These are phyloP conservation scores for Bombus confusus DNA, from an alignment of 1,140 invertebrate genomes.

Conservation along the genomic window DNA sequence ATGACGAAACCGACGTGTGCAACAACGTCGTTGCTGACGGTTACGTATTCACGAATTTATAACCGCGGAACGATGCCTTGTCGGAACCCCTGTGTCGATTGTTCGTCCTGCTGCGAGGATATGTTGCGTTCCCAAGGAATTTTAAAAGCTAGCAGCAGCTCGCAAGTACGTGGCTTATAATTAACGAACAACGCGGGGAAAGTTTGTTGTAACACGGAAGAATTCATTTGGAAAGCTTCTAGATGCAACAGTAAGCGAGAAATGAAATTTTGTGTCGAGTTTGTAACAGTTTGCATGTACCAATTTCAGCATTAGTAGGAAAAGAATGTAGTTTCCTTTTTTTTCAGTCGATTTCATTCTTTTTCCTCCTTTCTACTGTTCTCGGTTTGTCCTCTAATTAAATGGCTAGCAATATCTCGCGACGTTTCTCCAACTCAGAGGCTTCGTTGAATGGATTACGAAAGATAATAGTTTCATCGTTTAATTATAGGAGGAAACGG, in stretches of 20 bases:
- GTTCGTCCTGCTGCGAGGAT: constrained; percentile 34
- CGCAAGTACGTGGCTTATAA: neutral
- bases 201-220: neutral
- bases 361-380: neutral
- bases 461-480: constrained; percentile 2
- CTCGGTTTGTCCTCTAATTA: neutral
- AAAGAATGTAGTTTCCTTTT: no score
- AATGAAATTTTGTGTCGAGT: no score
- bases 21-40: constrained; percentile 40
- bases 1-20: constrained; percentile 55
- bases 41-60: constrained; percentile 69
- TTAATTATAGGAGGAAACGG: neutral
- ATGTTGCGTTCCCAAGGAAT: constrained; percentile 9
- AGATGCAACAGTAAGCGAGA: neutral
- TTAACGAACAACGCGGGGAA: neutral
- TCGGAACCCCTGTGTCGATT: constrained; percentile 41
- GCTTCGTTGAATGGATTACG: neutral
- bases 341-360: neutral
- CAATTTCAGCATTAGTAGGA: neutral
- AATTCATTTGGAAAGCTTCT: neutral
- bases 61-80: constrained; percentile 43
- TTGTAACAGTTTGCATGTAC: neutral
- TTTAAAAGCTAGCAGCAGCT: neutral
- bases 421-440: no score
- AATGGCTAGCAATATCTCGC: neutral